Conservation (phyloP, 2,797 vertebrate species). For the Miichthys miiuy region DNA sequence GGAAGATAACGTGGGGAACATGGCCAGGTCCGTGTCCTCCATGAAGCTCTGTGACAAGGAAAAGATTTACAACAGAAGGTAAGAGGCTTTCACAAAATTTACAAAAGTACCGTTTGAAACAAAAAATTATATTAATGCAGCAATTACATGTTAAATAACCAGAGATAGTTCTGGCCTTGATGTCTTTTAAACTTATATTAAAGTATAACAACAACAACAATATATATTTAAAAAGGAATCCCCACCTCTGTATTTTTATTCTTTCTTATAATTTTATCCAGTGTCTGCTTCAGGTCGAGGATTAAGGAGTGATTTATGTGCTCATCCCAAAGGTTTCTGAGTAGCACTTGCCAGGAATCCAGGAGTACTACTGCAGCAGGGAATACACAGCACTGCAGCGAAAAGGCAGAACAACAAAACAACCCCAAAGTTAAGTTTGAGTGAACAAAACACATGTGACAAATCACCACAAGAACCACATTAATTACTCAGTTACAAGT, state of each 20-base stretch:
- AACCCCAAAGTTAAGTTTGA: conserved; percentile 34
- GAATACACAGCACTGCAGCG: conserved; percentile 84
- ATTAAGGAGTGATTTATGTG: conserved; percentile 81
- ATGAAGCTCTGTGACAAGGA: conserved; percentile 75
- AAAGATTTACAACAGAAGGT: neutral
- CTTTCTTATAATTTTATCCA: conserved; percentile 75
- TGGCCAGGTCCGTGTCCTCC: conserved; percentile 71
- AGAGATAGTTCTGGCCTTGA: neutral
- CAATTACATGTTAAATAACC: neutral
- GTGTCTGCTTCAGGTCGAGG: conserved; percentile 70
- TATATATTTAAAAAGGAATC: neutral
- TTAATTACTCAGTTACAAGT: conserved; percentile 5
- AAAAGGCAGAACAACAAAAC: conserved; percentile 13
- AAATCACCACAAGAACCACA: conserved; percentile 47
- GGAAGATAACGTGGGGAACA: conserved; percentile 64
- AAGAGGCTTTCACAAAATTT: neutral
- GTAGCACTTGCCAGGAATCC: conserved; percentile 82
- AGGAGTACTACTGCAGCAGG: conserved; percentile 81
- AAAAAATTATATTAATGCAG: neutral
- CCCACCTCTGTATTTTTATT: conserved; percentile 76
- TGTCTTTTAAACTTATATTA: neutral
- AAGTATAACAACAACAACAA: neutral
- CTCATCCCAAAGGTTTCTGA: conserved; percentile 79
- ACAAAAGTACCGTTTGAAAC: conserved; percentile 13
- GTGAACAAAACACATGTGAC: conserved; percentile 21